Evolutionary conservation across 1,140 invertebrate species (phyloP), one percentile per base, ranked within the genome.

Genomic region (Temnothorax longispinosus): DNA sequence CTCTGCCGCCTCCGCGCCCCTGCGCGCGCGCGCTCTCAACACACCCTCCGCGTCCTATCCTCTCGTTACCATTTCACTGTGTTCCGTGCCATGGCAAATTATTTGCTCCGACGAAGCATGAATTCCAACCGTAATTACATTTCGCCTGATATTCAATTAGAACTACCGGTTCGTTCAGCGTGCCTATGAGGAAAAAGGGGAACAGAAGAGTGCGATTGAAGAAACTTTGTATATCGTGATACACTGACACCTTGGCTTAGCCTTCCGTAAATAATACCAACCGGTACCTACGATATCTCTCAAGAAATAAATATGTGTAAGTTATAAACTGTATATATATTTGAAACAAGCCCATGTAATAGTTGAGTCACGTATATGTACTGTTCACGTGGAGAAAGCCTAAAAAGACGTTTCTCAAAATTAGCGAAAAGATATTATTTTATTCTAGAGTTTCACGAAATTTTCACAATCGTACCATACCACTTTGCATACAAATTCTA

Each of bases 71-170:
- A 93, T 94, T 87, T 91, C 92, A 92, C 93, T 94, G 93, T 94
- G 93, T 93, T 94, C 90, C 92, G 91, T 91, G 93, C 92, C 92
- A 92, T 93, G 91, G 93, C 94, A 94, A 95, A 95, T 95, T 95
- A 95, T 95, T 95, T 95, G 94, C 94, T 95, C 93, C 94, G 92
- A 78, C 94, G 94, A 94, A 95, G 94, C 95, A 95, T 95, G 94
- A 95, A 95, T 95, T 95, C 94, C 93, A 94, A 94, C 93, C 94
- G 94, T 95, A 95, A 95, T 95, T 95, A 95, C 94, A 94, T 95
- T 95, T 94, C 90, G 94, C 93, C 92, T 94, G 94, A 95, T 95
- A 95, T 95, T 95, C 94, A 95, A 95, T 95, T 95, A 95, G 93
- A 94, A 95, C 94, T 95, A 94, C 93, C 92, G 92, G 87, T 87